Conservation (phyloP, 35 echinoderm and acorn worm species). For the Amphiura filiformis region DNA sequence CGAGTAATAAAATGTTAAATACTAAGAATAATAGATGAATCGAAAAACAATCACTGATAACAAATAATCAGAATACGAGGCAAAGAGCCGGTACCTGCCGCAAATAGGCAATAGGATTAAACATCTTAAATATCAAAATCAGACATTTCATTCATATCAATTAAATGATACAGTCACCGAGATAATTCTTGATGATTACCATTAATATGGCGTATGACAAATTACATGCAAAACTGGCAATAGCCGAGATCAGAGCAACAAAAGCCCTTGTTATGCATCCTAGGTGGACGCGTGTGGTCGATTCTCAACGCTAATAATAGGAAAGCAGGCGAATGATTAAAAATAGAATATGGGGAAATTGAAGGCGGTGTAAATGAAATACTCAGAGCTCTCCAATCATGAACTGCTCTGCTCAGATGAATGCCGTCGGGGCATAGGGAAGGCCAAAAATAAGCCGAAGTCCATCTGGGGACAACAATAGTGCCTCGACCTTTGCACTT, state of each 20-base stretch:
- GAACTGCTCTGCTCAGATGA: slow-evolving; percentile 7
- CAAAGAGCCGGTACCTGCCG: too few species aligned
- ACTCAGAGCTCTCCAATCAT: slow-evolving; percentile 27
- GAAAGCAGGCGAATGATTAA: slow-evolving; percentile 10
- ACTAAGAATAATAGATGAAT: too few species aligned
- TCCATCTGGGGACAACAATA: slow-evolving; percentile 35
- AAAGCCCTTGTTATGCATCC: neutral
- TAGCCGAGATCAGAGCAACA: slow-evolving; percentile 31
- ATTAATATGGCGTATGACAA: too few species aligned
- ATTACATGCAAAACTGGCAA: slow-evolving; percentile 4
- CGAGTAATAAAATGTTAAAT: too few species aligned
- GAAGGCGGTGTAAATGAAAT: slow-evolving; percentile 14
- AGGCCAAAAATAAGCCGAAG: slow-evolving; percentile 42
- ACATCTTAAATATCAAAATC: too few species aligned
- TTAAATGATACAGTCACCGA: too few species aligned
- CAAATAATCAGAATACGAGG: too few species aligned
- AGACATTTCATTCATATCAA: too few species aligned
- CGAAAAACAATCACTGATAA: too few species aligned
- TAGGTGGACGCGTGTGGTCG: neutral
- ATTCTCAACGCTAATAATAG: slow-evolving; percentile 19
- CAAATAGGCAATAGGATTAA: too few species aligned
- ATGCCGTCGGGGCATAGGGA: slow-evolving; percentile 18
- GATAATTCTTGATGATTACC: too few species aligned
- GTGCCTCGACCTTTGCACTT: neutral
- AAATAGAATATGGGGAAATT: neutral